Base-by-base conservation (phyloP, 2,888 invertebrate species). In the Atethmia centrago region DNA sequence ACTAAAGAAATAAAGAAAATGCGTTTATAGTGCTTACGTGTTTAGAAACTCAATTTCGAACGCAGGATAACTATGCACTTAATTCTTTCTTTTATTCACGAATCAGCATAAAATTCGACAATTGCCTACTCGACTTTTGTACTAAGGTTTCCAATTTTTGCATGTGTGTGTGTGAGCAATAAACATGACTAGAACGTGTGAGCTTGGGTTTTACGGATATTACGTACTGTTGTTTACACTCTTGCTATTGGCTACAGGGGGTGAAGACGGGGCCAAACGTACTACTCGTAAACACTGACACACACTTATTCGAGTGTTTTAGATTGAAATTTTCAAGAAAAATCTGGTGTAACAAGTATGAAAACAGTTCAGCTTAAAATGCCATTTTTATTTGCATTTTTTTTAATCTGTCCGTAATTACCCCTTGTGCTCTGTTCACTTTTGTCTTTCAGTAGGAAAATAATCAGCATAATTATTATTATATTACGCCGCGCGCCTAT, bases 191-290 rank as follows among this genome's bases (percentile, higher is more conserved):
- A 9, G 25, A 75, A 47, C 67, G 51, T 8, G 49, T 51, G 3
- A 45, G 31, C 56, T 51, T 31, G 51, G 31, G 36, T 56, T 58
- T n/a, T 42, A 45, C 82, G 82, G 77, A 78, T 82, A 78, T 78
- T 78, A 58, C 77, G 55, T 62, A 25, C 45, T 76, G 66, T 66
- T 78, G 77, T 78, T 76, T 78, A 66, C 61, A 31, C 25, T 31
- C 31, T n/a, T 51, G 21, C 40, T 62, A 14, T 76, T 25, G 55
- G 21, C 16, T 62, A 25, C 7, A 19, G 45, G 64, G 21, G 14
- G 28, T 9, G 5, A 31, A 19, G 55, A 31, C 1, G 40, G 36
- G 14, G 2, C 36, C 9, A 53, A 14, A 71, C 21, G 9, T 40
- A 42, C 31, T 40, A 42, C 21, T 28, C 0, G 40, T 40, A 42